A percentile compares a stretch with the other conserved stretches of the same genome.
phyloP scores from a whole-genome alignment of 2,888 invertebrate species.

The Acanthococcus lagerstroemiae region DNA sequence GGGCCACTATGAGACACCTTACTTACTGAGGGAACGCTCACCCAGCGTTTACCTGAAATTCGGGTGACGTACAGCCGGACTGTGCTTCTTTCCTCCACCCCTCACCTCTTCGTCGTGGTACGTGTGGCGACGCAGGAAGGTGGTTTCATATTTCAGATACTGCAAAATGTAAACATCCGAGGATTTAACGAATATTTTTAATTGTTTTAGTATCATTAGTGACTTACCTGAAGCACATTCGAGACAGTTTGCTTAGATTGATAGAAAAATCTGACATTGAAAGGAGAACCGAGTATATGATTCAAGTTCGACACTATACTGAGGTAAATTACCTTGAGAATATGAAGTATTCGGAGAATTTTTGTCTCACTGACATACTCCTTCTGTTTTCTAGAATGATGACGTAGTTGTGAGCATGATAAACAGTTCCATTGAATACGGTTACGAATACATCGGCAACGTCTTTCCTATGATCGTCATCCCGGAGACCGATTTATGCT shows the following conservation, averaged over 20 bases:
- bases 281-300: conserved; percentile 55
- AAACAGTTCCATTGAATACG: conserved; percentile 77
- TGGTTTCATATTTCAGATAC: too few species aligned
- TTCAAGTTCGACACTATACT: conserved; percentile 80
- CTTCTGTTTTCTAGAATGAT: conserved; percentile 45
- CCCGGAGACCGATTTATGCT: conserved; percentile 85
- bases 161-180: too few species aligned
- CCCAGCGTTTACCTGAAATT: too few species aligned
- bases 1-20: too few species aligned
- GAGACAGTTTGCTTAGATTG: conserved; percentile 61
- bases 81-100: too few species aligned
- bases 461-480: conserved; percentile 80
- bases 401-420: conserved; percentile 71
- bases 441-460: conserved; percentile 91
- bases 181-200: too few species aligned
- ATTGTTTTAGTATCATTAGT: conserved; percentile 46
- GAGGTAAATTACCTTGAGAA: conserved; percentile 64
- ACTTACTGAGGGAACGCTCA: too few species aligned
- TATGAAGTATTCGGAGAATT: neutral
- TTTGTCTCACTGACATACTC: too few species aligned
- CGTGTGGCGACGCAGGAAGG: too few species aligned
- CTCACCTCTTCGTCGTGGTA: too few species aligned
- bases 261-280: conserved; percentile 49
- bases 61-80: too few species aligned
- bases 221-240: conserved; percentile 58